Evolutionary conservation across 1,140 invertebrate genomes (phyloP).

Genomic region (Hirudo medicinalis): DNA sequence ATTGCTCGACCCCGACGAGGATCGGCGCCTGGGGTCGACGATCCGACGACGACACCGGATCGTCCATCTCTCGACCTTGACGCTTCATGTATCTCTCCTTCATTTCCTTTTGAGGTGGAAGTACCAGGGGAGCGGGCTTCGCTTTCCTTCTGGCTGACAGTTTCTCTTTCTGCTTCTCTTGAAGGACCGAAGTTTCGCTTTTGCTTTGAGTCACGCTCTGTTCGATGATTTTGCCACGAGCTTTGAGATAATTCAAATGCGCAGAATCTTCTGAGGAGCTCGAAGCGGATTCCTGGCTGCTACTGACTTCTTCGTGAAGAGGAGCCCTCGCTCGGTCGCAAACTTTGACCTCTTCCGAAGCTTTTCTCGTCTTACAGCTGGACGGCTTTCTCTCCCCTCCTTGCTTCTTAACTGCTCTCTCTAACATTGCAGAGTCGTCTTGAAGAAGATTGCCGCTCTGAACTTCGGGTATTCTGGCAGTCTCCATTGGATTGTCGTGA

Average conservation of each 20-base stretch:
- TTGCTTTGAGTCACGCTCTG: neutral
- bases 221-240: neutral
- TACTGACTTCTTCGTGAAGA: too few species aligned
- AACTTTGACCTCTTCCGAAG: too few species aligned
- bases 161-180: slow-evolving; percentile 4
- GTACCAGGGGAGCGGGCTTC: neutral
- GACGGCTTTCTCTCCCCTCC: too few species aligned
- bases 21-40: neutral
- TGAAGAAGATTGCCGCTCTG: too few species aligned
- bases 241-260: neutral
- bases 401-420: too few species aligned
- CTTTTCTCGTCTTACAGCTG: too few species aligned
- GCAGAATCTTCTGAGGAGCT: too few species aligned
- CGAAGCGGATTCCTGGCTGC: too few species aligned
- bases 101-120: neutral
- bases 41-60: neutral
- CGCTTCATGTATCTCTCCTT: neutral
- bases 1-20: neutral
- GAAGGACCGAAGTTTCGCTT: neutral
- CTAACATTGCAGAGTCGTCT: too few species aligned
- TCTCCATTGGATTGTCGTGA: neutral
- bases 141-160: neutral
- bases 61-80: neutral
- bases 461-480: neutral
- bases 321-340: too few species aligned